Base-by-base conservation (phyloP, 2,888 invertebrate genomes). In the Belgica antarctica region DNA sequence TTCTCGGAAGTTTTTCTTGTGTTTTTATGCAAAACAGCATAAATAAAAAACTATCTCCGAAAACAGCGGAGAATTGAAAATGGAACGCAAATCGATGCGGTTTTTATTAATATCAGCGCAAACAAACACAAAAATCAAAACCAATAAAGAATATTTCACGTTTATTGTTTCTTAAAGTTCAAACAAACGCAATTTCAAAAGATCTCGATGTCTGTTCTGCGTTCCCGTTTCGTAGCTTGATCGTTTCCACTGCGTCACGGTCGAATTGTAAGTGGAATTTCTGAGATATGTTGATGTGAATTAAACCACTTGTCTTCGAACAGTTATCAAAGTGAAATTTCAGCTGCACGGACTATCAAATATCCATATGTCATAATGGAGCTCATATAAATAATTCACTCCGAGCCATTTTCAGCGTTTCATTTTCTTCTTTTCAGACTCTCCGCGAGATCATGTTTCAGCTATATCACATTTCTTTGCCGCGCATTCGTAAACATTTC, bases 21-120 rank as follows among this genome's bases (percentile, higher is more conserved):
- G 22, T 41, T 4, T 41, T 7, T 12, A 52, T 19, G 22, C 52
- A 52, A 17, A 52, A 52, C n/a, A 52, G 17, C 22, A 52, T 52
- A 52, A 52, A 52, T 7, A 41, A 41, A 7, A n/a, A 31, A 10
- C 10, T n/a, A n/a, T n/a, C n/a, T n/a, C n/a, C n/a, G n/a, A n/a
- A n/a, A n/a, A n/a, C 5, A 31, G 31, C 31, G 15, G 41, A 41
- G 41, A 41, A 41, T 41, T 41, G 52, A 52, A 52, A 5, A 8
- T 22, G 52, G 52, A 52, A 52, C 22, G 52, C 52, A 52, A 52
- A 52, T 52, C 52, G 52, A 12, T 52, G 22, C 22, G 19, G 52
- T 41, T 41, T 31, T 41, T 41, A 41, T 41, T 15, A 41, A 41
- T 10, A 15, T 41, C 15, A 12, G 41, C 4, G n/a, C n/a, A n/a